Evolutionary conservation across 2,888 invertebrate species (phyloP).

Genomic region (Tigriopus californicus): DNA sequence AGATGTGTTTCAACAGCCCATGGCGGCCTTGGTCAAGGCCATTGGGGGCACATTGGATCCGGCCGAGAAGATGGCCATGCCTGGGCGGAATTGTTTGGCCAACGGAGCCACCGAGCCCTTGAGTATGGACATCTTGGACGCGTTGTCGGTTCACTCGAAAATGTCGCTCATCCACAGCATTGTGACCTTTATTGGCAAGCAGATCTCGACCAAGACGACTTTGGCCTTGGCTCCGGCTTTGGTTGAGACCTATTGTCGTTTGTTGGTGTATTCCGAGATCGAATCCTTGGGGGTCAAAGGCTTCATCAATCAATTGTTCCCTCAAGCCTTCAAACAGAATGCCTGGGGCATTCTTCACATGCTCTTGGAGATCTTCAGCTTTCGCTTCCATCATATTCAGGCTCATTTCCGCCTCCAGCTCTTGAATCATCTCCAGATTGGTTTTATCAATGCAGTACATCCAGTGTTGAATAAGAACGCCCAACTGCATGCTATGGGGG

Average conservation of each 20-base stretch:
- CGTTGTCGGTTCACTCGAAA: slow-evolving; percentile 83
- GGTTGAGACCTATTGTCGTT: slow-evolving; percentile 80
- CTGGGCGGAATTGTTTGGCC: slow-evolving; percentile 27
- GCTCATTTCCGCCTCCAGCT: slow-evolving; percentile 54
- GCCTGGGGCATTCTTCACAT: slow-evolving; percentile 93
- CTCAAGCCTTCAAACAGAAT: slow-evolving; percentile 63
- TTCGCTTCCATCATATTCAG: slow-evolving; percentile 85
- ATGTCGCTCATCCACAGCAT: slow-evolving; percentile 60
- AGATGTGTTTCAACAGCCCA: slow-evolving; percentile 72
- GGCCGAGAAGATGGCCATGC: slow-evolving; percentile 23
- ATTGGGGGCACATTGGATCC: slow-evolving; percentile 38
- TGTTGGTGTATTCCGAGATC: slow-evolving; percentile 86
- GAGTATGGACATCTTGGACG: slow-evolving; percentile 79
- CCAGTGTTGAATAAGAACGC: background rate
- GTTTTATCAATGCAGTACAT: background rate
- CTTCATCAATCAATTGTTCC: slow-evolving; percentile 46
- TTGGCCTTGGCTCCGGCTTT: slow-evolving; percentile 43
- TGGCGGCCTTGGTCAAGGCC: slow-evolving; percentile 76
- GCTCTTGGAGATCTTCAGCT: slow-evolving; percentile 86
- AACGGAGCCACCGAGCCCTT: slow-evolving; percentile 61
- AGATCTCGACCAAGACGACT: slow-evolving; percentile 62
- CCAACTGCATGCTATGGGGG: slow-evolving; percentile 39
- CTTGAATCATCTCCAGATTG: background rate
- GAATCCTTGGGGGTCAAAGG: slow-evolving; percentile 91
- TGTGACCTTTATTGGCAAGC: slow-evolving; percentile 65